Base-by-base conservation (phyloP, 2,888 invertebrate species). In the Gryllus longicercus region DNA sequence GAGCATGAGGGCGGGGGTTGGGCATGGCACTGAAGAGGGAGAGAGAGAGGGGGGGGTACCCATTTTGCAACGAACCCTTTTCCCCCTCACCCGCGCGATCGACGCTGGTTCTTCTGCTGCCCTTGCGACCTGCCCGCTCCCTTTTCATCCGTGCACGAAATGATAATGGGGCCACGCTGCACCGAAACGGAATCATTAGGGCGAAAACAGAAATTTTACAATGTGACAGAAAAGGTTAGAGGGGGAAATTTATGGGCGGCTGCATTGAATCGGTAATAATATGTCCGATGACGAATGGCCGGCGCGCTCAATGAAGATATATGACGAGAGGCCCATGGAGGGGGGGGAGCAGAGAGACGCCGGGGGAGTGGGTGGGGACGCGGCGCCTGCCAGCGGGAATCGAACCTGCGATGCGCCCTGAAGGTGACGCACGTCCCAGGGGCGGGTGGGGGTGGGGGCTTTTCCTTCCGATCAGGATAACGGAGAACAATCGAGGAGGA, bases 121-220 rank as follows among this genome's bases (percentile, higher is more conserved):
- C 38, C 38, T 38, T 38, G 38, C 38, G 38, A 38, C 38, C n/a
- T 38, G 38, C 38, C 38, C 38, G 5, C 38, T 38, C 38, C 38
- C 38, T 38, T 38, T 38, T 38, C 38, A 38, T 38, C 38, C 38
- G 38, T 38, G 38, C 38, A 38, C 38, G 38, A 38, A 38, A 38
- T 38, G 38, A 38, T 38, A 38, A 38, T 38, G 38, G 38, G 38
- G 38, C 63, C 63, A 63, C 63, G n/a, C 63, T 14, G 16, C n/a
- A 18, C 63, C 63, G 63, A 63, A 63, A 16, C 63, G 63, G 63
- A 63, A 63, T 63, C 63, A 63, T 63, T 63, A 63, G 63, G n/a
- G 63, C 63, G n/a, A 63, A 63, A 63, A 63, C 63, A 63, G 63
- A 63, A 63, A 63, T 63, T 63, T 63, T 63, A 63, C 63, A 63